Base-by-base conservation (phyloP, 2,888 invertebrate species). In the Caenorhabditis parvicauda region DNA sequence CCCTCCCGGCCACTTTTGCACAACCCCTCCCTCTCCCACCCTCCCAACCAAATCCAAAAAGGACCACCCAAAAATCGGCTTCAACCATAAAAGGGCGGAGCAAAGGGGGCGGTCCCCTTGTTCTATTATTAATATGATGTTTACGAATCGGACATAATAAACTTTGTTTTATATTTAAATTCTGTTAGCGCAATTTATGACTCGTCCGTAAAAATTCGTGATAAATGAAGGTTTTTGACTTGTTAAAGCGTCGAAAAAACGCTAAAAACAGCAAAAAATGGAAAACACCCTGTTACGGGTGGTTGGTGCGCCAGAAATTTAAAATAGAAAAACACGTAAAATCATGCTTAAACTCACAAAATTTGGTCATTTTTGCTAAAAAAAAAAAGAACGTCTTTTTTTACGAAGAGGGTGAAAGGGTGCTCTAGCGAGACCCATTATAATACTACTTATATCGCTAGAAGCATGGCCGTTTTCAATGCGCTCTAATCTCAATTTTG, bases 351-450 rank as follows among this genome's bases (percentile, higher is more conserved):
- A 44, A 44, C 25, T 44, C 22, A 27, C 25, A 44, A 44, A 44
- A 44, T 28, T 46, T 46, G 32, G 45, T 27, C 45, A 45, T 12
- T 45, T 45, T 25, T 21, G 9, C 9, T 14, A 21, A 21, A 45
- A 21, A 45, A 7, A 41, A n/a, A 48, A n/a, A 38, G 5, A 7
- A 28, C 29, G 12, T 19, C 4, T 25, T 38, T 41, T 41, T 48
- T 48, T 35, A 47, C 47, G 32, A 47, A 47, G 47, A 47, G 35
- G 47, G 35, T 32, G 47, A 47, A 45, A n/a, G n/a, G n/a, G n/a
- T n/a, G n/a, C n/a, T n/a, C n/a, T n/a, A n/a, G n/a, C n/a, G n/a
- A n/a, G n/a, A n/a, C n/a, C n/a, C n/a, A n/a, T n/a, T n/a, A n/a
- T n/a, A n/a, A n/a, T n/a, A n/a, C n/a, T n/a, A n/a, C n/a, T n/a